Conservation (phyloP, 2,113 vertebrate species). For the Phalacrocorax pelagicus region DNA sequence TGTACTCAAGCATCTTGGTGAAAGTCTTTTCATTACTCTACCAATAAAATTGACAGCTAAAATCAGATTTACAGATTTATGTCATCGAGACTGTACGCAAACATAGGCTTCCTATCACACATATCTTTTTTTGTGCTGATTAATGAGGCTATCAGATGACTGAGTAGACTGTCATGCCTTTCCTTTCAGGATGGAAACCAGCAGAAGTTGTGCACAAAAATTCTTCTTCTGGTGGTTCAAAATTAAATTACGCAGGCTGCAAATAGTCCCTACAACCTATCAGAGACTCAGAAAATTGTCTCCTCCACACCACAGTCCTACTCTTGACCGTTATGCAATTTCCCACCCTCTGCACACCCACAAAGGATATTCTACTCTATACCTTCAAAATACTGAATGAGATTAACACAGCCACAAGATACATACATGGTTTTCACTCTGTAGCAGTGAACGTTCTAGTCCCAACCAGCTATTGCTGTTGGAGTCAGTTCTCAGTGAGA, state of each 20-base stretch:
- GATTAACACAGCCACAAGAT: not conserved
- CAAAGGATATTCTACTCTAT: not conserved
- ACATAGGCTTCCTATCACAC: not conserved
- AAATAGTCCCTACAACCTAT: not conserved
- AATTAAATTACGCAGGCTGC: not conserved
- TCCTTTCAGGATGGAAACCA: not conserved
- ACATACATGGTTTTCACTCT: not conserved
- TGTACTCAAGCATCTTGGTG: not conserved
- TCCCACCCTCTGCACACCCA: not conserved
- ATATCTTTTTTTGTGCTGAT: not conserved
- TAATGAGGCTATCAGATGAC: not conserved
- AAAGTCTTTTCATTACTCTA: not conserved
- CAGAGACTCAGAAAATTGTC: not conserved
- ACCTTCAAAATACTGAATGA: not conserved
- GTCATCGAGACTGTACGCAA: not conserved
- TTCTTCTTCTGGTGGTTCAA: not conserved
- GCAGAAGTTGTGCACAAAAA: not conserved
- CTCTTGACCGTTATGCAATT: not conserved
- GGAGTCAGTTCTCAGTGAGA: not conserved
- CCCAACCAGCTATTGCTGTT: not conserved
- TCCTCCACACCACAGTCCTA: not conserved
- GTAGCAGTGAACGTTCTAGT: not conserved
- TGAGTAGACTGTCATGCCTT: not conserved
- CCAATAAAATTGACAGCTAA: not conserved
- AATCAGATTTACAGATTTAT: not conserved